Conservation (phyloP, 2,888 invertebrate species). For the Pseudeuparius sepicola region DNA sequence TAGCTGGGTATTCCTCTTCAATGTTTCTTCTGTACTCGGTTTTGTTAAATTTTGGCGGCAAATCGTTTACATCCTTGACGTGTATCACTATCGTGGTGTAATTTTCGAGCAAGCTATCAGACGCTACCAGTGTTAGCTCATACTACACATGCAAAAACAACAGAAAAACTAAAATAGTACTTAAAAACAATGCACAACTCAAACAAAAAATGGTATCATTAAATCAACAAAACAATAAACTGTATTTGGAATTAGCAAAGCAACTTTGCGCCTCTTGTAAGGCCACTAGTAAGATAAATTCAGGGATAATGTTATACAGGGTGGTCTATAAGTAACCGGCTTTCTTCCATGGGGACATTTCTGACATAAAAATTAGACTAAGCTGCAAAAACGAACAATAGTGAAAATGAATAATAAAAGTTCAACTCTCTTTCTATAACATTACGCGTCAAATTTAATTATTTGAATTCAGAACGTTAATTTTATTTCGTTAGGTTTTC, state of each 20-base stretch:
- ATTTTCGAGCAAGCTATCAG: slow-evolving; percentile 85
- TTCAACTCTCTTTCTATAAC: no score
- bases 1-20: slow-evolving; percentile 63
- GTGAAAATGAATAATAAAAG: no score
- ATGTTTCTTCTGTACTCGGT: slow-evolving; percentile 62
- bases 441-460: no score
- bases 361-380: no score
- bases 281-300: no score
- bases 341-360: no score
- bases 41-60: slow-evolving; percentile 71
- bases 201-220: slow-evolving; percentile 17
- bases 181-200: slow-evolving; percentile 13
- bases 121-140: slow-evolving; percentile 80
- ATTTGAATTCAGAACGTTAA: no score
- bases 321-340: no score
- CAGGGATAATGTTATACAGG: no score
- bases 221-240: slow-evolving; percentile 13
- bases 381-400: no score
- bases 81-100: slow-evolving; percentile 72
- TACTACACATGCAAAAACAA: slow-evolving; percentile 52
- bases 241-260: slow-evolving; percentile 12
- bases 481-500: no score
- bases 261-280: no score
- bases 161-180: slow-evolving; percentile 20
- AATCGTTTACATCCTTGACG: slow-evolving; percentile 81